phyloP scores from a whole-genome alignment of 2,113 vertebrate species.

The sheep (Ovis aries) region ARS-UI_Ramb_v3.0 NC_056054.1:54082501-54083000 shows the following conservation, averaged over 20 bases:
- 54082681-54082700: neutral
- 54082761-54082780: neutral
- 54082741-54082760: neutral
- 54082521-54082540: neutral
- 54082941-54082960: neutral
- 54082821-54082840: neutral
- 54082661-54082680: neutral
- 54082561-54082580: neutral
- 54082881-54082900: neutral
- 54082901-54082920: neutral
- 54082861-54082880: neutral
- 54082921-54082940: neutral
- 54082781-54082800: conserved; percentile 23
- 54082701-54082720: neutral
- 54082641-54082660: neutral
- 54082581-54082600: conserved; percentile 5
- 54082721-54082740: neutral
- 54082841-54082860: neutral
- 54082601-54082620: neutral
- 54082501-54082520: neutral
- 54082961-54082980: neutral
- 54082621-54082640: neutral
- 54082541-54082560: conserved; percentile 28
- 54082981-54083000: neutral
- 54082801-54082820: neutral